Evolutionary conservation across 2,888 invertebrate species (phyloP).

Genomic region (Hofmannophila pseudospretella): DNA sequence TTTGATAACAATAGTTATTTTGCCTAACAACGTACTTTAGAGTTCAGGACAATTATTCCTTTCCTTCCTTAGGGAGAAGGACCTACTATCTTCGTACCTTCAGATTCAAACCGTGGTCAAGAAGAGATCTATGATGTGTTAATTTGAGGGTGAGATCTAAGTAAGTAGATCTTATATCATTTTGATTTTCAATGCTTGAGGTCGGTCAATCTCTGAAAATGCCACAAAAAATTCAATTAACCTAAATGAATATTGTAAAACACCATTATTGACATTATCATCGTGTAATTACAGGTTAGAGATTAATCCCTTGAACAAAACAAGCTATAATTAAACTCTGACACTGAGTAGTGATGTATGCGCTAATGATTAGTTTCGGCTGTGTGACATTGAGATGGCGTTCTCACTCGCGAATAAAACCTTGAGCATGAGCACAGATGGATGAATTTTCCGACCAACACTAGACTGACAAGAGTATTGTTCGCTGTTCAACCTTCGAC

Average conservation of each 20-base stretch:
- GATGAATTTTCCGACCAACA: conserved; percentile 36
- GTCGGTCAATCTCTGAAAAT: too few relatives aligned
- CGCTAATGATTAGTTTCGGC: conserved; percentile 37
- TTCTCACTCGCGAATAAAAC: conserved; percentile 37
- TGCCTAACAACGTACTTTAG: too few relatives aligned
- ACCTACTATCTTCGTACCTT: too few relatives aligned
- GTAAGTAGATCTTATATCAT: too few relatives aligned
- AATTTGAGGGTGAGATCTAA: too few relatives aligned
- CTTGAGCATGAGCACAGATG: conserved; percentile 42
- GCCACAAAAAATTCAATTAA: too few relatives aligned
- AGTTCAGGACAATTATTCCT: too few relatives aligned
- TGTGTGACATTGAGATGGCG: conserved; percentile 44
- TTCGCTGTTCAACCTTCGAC: conserved; percentile 16
- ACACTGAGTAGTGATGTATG: conserved; percentile 28
- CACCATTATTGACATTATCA: background rate
- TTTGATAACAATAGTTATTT: too few relatives aligned
- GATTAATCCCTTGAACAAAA: background rate
- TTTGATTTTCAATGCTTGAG: too few relatives aligned
- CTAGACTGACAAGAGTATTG: conserved; percentile 10
- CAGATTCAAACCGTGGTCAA: too few relatives aligned
- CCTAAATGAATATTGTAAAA: background rate
- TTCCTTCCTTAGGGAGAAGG: too few relatives aligned
- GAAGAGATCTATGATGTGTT: too few relatives aligned
- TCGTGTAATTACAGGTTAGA: background rate
- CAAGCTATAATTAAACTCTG: conserved; percentile 17